Evolutionary conservation across 2,797 vertebrate species (phyloP).

Genomic region (Threskiornis aethiopicus): DNA sequence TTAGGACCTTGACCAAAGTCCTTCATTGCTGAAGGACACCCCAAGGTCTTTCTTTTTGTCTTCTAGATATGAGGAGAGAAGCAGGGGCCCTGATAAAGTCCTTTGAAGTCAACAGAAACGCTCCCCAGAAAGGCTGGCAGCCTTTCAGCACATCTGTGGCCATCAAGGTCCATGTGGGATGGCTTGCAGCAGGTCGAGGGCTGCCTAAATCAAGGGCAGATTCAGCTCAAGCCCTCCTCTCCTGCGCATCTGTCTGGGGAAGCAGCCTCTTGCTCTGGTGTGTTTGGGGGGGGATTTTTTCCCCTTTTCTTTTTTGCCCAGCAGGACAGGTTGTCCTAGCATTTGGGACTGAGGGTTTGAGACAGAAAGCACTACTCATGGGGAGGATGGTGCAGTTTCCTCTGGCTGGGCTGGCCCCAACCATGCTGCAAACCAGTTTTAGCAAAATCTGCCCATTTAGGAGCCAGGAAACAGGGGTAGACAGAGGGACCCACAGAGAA

Average conservation of each 20-base stretch:
- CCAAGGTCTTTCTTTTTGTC: background rate
- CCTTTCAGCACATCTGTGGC: background rate
- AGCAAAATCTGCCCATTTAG: background rate
- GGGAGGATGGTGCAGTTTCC: background rate
- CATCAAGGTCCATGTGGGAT: background rate
- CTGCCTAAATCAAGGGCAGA: background rate
- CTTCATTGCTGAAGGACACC: background rate
- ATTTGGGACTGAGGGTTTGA: background rate
- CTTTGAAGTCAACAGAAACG: background rate
- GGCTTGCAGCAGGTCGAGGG: background rate
- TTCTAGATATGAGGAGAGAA: background rate
- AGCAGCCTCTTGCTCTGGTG: background rate
- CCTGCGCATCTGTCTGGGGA: rapidly evolving
- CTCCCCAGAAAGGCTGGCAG: background rate
- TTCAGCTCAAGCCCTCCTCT: background rate
- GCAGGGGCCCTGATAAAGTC: background rate
- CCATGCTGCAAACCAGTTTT: background rate
- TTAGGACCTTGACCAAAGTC: background rate
- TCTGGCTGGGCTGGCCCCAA: background rate
- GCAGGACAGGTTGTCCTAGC: background rate
- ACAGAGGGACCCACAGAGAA: rapidly evolving
- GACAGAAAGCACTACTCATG: background rate
- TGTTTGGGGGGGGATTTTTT: background rate
- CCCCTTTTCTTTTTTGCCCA: background rate
- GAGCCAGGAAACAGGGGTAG: background rate